Base-by-base conservation (phyloP, 2,797 vertebrate genomes). In the Anniella stebbinsi region DNA sequence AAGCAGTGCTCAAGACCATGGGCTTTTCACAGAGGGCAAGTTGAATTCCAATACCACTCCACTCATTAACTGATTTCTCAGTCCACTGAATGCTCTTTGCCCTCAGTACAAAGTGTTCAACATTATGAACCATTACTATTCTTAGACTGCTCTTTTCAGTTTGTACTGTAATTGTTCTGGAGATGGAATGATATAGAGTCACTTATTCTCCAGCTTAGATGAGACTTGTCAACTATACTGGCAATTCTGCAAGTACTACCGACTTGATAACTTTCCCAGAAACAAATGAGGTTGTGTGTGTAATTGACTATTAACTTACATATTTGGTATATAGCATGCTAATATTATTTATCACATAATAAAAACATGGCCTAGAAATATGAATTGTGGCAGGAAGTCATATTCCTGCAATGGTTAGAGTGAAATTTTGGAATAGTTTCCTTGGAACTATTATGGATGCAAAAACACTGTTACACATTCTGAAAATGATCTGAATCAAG, bases 151-250 rank as follows among this genome's bases (percentile, higher is more conserved):
- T 85, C 63, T 73, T 87, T 82, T 87, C 77, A 72, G 45, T 75
- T 63, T 90, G 69, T n/a, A 41, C 23, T 54, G 21, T 70, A 78
- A 85, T 89, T 89, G 94, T 88, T 95, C 66, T 82, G 87, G 91
- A 90, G 92, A 91, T 2, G 89, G 77, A 70, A 87, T 1, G 36
- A 90, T 86, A 88, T 90, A 63, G 60, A 67, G 23, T 91, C 60
- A 38, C 76, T 91, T 51, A 73, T 63, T 87, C 86, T 36, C 73
- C 87, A 63, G 87, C 76, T 91, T 91, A 91, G 84, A 92, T 81
- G 93, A 11, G 89, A 93, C 82, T 91, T 88, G 89, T 92, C 94
- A 94, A 91, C 90, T 93, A 93, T 93, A 94, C 90, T 12, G 45
- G 84, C 86, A 93, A 3, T 94, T 93, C 93, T 91, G 90, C 93